Conservation (phyloP, 2,113 vertebrate species). For the Mormyrus lacerda region DNA sequence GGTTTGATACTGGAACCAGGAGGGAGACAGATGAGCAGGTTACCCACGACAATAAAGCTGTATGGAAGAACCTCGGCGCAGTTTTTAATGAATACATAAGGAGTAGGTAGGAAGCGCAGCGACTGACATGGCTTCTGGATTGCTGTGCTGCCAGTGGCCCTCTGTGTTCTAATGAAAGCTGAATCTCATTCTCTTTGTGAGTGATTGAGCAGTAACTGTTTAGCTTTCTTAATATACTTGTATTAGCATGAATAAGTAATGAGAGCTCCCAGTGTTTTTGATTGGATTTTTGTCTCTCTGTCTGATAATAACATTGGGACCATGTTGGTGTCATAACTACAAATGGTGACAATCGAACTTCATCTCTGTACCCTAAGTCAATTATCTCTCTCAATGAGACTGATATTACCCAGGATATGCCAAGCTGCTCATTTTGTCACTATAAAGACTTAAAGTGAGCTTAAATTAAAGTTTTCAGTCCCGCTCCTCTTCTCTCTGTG, state of each 20-base stretch:
- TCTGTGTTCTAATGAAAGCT: conserved; percentile 75
- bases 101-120: background rate
- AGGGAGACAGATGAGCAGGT: background rate
- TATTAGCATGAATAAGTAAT: conserved; percentile 99
- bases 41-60: background rate
- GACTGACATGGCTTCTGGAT: background rate
- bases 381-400: conserved; percentile 64
- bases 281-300: conserved; percentile 84
- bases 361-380: conserved; percentile 79
- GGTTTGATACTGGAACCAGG: background rate
- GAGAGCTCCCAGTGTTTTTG: conserved; percentile 80
- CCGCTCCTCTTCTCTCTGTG: background rate
- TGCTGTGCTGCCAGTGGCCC: background rate
- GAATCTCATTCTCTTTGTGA: conserved; percentile 86
- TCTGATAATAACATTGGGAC: conserved; percentile 78
- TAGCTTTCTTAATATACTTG: conserved; percentile 98
- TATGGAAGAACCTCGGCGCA: background rate
- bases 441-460: conserved; percentile 10
- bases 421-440: conserved; percentile 10
- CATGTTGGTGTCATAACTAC: conserved; percentile 82
- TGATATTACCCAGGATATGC: conserved; percentile 20
- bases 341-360: conserved; percentile 79
- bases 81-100: conserved; percentile 2
- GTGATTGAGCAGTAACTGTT: conserved; percentile 92
- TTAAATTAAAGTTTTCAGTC: conserved; percentile 19